phyloP scores from a whole-genome alignment of 2,797 vertebrate genomes.

The Selene dorsalis region DNA sequence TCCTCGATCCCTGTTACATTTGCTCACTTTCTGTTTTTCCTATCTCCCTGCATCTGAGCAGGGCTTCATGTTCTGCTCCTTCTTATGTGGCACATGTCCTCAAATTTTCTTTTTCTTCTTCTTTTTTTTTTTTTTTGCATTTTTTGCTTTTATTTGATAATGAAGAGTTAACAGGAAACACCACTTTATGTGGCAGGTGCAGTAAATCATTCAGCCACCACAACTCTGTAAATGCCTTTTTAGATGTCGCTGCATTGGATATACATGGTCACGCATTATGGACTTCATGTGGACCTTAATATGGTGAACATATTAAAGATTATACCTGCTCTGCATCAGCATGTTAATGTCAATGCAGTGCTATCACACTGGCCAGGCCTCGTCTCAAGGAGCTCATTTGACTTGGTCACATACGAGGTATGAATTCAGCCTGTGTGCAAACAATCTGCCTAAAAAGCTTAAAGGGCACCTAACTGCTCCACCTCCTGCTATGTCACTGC shows the following conservation, averaged over 20 bases:
- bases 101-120: background rate
- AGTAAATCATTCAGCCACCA: background rate
- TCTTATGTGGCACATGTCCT: background rate
- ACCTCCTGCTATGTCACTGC: background rate
- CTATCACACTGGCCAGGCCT: background rate
- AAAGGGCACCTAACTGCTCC: background rate
- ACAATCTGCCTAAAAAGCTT: background rate
- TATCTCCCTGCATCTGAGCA: conserved; percentile 15
- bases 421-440: background rate
- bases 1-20: conserved; percentile 11
- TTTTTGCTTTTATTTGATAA: too few species aligned
- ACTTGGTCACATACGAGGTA: too few species aligned
- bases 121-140: too few species aligned
- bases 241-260: background rate
- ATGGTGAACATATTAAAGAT: too few species aligned
- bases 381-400: background rate
- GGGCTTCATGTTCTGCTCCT: background rate
- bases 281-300: too few species aligned
- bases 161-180: background rate
- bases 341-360: too few species aligned
- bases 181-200: background rate
- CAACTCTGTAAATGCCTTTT: background rate
- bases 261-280: too few species aligned
- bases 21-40: conserved; percentile 2
- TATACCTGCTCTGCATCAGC: too few species aligned